These are phyloP conservation scores for Drosophila villosipedis DNA, from an alignment of 2,888 invertebrate genomes.

Conservation along the genomic window DNA sequence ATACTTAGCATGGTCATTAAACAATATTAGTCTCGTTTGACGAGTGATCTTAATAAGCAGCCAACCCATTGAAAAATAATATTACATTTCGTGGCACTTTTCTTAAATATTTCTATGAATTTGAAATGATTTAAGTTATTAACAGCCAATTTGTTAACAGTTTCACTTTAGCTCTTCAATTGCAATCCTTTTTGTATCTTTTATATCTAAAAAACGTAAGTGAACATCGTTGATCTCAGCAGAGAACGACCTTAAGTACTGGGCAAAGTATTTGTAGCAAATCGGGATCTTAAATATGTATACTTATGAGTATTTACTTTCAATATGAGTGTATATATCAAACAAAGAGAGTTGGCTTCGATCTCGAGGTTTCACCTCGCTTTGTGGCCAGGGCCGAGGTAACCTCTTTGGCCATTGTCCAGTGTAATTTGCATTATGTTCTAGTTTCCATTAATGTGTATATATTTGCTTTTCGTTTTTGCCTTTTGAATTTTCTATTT, in stretches of 20 bases:
- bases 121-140: not conserved
- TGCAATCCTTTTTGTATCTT: not conserved
- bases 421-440: slow-evolving; percentile 66
- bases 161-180: not conserved
- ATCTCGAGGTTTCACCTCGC: slow-evolving; percentile 33
- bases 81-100: not conserved
- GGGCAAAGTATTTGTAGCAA: not conserved
- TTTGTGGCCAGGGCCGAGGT: slow-evolving; percentile 25
- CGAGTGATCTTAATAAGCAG: slow-evolving; percentile 10
- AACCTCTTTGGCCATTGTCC: slow-evolving; percentile 59
- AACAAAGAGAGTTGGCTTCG: slow-evolving; percentile 31
- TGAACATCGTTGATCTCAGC: not conserved
- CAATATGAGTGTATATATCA: slow-evolving; percentile 12
- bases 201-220: not conserved
- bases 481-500: slow-evolving; percentile 59
- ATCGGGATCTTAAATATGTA: slow-evolving; percentile 12
- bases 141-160: not conserved
- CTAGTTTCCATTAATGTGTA: slow-evolving; percentile 58
- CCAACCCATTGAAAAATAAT: not conserved
- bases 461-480: slow-evolving; percentile 39
- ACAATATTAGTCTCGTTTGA: slow-evolving; percentile 10
- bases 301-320: not conserved
- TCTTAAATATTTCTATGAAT: not conserved
- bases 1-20: slow-evolving; percentile 7
- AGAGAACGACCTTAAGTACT: not conserved